Percentiles rank a stretch among this genome's conserved stretches.
Conservation (phyloP, 2,888 invertebrate genomes). For the Clusia tigrina region DNA sequence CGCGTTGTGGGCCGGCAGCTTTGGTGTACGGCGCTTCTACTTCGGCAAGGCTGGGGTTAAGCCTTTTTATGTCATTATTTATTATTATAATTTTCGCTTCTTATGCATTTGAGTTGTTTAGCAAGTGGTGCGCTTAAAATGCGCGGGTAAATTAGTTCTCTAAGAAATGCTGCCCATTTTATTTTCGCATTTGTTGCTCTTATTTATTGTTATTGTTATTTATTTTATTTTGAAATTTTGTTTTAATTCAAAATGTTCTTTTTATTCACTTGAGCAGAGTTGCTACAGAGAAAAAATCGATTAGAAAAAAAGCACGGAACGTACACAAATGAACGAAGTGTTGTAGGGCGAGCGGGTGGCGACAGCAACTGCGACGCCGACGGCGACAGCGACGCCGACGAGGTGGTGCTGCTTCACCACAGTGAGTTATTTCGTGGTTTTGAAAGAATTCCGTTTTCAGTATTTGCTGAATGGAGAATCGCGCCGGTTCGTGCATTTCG, state of each 20-base stretch:
- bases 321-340: constrained; percentile 22
- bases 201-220: constrained; percentile 12
- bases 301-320: constrained; percentile 33
- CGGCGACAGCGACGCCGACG: constrained; percentile 31
- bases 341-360: neutral
- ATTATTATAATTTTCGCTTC: no score
- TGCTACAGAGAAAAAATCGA: constrained; percentile 47
- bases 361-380: neutral
- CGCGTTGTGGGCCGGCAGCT: no score
- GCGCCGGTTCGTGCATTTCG: constrained; percentile 45
- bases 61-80: no score
- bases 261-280: constrained; percentile 20
- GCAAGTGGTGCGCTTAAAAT: constrained; percentile 13
- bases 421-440: constrained; percentile 50
- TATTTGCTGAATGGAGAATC: constrained; percentile 59
- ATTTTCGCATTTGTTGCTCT: constrained; percentile 7
- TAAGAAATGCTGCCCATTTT: constrained; percentile 30
- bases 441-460: constrained; percentile 57
- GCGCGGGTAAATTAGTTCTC: constrained; percentile 27
- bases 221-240: constrained; percentile 3
- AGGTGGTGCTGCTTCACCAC: constrained; percentile 27
- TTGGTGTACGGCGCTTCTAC: no score
- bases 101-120: no score
- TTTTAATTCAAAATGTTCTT: no score
- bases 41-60: no score